Base-by-base conservation (phyloP, 1,140 invertebrate species). In the Bombus confusus region DNA sequence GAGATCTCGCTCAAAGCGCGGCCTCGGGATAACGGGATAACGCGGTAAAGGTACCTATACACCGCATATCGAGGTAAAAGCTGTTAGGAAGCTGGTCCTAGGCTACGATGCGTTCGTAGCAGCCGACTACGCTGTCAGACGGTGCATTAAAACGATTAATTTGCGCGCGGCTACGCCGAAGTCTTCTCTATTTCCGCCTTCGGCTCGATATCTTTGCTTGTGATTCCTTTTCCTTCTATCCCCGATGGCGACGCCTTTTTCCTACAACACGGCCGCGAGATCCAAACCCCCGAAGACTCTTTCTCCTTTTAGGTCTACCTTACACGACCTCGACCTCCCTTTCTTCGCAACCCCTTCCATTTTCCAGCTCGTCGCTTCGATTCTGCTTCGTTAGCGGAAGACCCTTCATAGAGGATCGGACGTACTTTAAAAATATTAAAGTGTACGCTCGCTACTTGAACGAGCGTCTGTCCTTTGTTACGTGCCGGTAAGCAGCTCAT, bases 381-480 rank as follows among this genome's bases (percentile, higher is more conserved):
- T 89, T 83, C 85, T 78, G 87, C 89, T 89, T 90, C 89, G 86
- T 90, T 89, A 90, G 88, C 83, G 75, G 86, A 86, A 90, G 81
- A 85, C 80, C 77, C 82, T 81, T 87, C 68, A 71, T 64, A 85
- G 76, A 85, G 88, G 73, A 89, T 90, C 83, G 81, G 57, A 85
- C 62, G 82, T 87, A 90, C 89, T 87, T 90, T 77, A 90, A 89
- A 85, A 89, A 90, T 90, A 90, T 90, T 90, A 89, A 89, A 80
- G 79, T 73, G 75, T 71, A 71, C 68, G 80, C 71, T 78, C 74
- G 64, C 66, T 82, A 72, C 83, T 72, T 34, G 68, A 90, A 74
- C 88, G 81, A 66, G 52, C 52, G 64, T 80, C 62, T 89, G 74
- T 87, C 52, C 69, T 85, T 90, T 87, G 87, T 90, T 87, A 87